Base-by-base conservation (phyloP, 2,797 vertebrate genomes). In the Acanthis flammea region DNA sequence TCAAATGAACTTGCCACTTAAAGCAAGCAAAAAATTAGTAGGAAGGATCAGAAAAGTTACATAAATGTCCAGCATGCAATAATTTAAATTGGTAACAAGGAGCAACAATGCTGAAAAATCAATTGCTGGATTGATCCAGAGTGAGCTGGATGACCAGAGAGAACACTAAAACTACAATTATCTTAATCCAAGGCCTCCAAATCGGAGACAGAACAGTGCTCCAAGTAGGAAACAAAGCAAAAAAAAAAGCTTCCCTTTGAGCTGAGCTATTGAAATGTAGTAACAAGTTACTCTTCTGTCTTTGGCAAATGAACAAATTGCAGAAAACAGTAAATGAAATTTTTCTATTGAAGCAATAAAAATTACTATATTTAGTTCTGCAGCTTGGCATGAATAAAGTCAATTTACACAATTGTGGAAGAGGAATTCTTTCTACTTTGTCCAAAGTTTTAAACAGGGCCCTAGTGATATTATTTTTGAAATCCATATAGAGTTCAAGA, bases 371-470 rank as follows among this genome's bases (percentile, higher is more conserved):
- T 91, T 88, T 94, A 94, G 84, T 48, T 81, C 47, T 83, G 58
- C 37, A 91, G 58, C 77, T 92, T 96, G 87, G 91, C 87, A 88
- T 47, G 75, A 86, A 75, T 60, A 66, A 83, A 87, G 66, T 75
- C 54, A 78, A 54, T 90, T 95, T 80, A 68, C 81, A 95, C 73
- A 91, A 44, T 70, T 88, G 23, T 88, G 45, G 37, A 88, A 75
- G 27, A 82, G 15, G 35, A 85, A 50, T 81, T 78, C 92, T 93
- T 95, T 96, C 63, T 92, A 83, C 77, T 82, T 76, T 89, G 71
- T 88, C 92, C 92, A 95, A 95, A 91, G 37, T 44, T 89, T 91
- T 95, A 92, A 93, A 95, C 73, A 94, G 90, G 82, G 57, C 87
- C 74, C 91, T 65, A 57, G 66, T 54, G 79, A 88, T 76, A 88